Evolutionary conservation across 2,888 invertebrate genomes (phyloP).

Genomic region (Eupsilia transversa): DNA sequence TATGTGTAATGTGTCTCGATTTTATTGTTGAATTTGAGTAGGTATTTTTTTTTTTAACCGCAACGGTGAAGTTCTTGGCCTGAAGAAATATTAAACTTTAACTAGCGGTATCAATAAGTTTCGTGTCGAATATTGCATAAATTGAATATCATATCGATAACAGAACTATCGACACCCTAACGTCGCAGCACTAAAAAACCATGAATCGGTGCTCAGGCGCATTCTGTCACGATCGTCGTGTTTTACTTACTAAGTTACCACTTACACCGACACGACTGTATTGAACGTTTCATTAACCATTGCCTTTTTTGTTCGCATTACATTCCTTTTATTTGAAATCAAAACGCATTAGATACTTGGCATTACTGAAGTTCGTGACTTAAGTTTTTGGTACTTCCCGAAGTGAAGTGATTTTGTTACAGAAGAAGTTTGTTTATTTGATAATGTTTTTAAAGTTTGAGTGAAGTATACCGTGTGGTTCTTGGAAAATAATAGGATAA

Average conservation of each 20-base stretch:
- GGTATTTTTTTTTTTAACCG: too few species aligned
- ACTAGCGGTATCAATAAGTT: too few species aligned
- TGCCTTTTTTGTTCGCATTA: conserved; percentile 47
- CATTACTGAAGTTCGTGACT: conserved; percentile 10
- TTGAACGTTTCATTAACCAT: conserved; percentile 58
- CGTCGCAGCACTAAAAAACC: conserved; percentile 66
- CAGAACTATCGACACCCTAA: conserved; percentile 38
- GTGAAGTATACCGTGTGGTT: background rate
- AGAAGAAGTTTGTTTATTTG: conserved; percentile 19
- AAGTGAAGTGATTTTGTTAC: conserved; percentile 28
- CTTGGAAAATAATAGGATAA: background rate
- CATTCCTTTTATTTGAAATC: conserved; percentile 25
- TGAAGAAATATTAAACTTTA: too few species aligned
- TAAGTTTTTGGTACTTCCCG: conserved; percentile 5
- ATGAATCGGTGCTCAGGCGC: conserved; percentile 75
- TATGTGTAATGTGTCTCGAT: too few species aligned
- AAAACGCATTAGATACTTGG: conserved; percentile 38
- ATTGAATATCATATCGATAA: conserved; percentile 34
- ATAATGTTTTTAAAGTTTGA: background rate
- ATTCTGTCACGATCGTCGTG: conserved; percentile 82
- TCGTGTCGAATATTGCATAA: background rate
- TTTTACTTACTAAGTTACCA: conserved; percentile 68
- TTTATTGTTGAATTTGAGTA: too few species aligned
- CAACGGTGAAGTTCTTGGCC: too few species aligned
- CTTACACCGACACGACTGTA: conserved; percentile 59